Percentiles rank a stretch among this genome's conserved stretches.
Conservation (phyloP, 2,113 vertebrate species). For the Corythaixoides concolor region DNA sequence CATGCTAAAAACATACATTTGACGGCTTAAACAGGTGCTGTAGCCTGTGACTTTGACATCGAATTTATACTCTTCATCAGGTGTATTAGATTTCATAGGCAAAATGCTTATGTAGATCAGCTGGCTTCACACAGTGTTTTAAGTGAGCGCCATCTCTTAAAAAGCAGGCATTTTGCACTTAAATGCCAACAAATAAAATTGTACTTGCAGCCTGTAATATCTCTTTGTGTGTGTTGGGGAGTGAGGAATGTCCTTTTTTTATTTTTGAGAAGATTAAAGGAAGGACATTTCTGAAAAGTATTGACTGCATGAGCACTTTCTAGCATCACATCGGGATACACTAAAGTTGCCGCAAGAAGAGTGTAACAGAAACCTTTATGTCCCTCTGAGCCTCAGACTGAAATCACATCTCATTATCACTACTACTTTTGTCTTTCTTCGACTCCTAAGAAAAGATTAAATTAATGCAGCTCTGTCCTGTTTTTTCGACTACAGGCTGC, state of each 20-base stretch:
- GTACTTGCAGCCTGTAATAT: background rate
- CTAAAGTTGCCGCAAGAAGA: background rate
- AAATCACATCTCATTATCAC: background rate
- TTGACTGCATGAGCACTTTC: background rate
- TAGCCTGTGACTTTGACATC: slow-evolving; percentile 19
- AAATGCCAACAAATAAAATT: background rate
- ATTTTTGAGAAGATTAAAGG: background rate
- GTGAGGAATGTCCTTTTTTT: background rate
- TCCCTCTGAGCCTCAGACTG: background rate
- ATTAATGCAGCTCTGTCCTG: background rate
- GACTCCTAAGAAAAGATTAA: background rate
- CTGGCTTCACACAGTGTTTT: background rate
- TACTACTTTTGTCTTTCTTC: background rate
- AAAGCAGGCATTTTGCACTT: background rate
- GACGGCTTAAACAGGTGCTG: background rate
- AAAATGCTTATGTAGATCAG: background rate
- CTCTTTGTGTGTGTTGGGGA: background rate
- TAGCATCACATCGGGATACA: background rate
- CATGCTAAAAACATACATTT: background rate
- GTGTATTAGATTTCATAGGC: background rate
- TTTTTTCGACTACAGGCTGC: background rate
- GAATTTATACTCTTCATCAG: background rate
- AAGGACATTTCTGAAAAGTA: background rate
- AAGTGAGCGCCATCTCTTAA: background rate
- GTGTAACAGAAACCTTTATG: fast-evolving